phyloP scores from a whole-genome alignment of 2,888 invertebrate species.

The Melikaiella ostensackeni region DNA sequence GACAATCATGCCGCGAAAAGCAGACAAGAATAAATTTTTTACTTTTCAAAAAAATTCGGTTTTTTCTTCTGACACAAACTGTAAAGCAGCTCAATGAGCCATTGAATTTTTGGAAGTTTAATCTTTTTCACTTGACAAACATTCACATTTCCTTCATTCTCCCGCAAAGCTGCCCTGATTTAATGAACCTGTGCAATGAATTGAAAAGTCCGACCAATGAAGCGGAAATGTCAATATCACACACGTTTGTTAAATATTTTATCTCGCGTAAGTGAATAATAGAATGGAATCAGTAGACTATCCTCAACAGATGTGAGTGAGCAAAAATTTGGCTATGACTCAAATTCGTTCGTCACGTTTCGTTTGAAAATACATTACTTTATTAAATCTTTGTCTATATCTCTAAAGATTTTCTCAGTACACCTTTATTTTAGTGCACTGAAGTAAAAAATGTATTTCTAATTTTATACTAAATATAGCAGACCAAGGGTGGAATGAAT shows the following conservation, averaged over 20 bases:
- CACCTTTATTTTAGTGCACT: background rate
- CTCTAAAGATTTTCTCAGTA: background rate
- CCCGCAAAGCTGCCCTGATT: conserved; percentile 16
- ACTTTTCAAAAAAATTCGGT: too few species aligned
- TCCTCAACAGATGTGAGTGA: background rate
- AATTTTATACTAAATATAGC: background rate
- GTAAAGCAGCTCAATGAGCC: background rate
- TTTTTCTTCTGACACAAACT: too few species aligned
- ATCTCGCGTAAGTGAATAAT: conserved; percentile 10
- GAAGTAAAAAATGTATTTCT: background rate
- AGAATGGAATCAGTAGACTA: background rate
- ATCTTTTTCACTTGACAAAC: background rate
- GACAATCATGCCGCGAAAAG: too few species aligned
- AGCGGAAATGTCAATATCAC: conserved; percentile 33
- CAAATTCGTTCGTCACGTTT: conserved; percentile 29
- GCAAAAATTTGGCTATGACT: background rate
- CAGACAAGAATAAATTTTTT: too few species aligned
- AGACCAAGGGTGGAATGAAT: background rate
- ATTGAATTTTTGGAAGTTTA: background rate
- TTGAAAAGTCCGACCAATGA: conserved; percentile 14
- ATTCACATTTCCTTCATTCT: background rate
- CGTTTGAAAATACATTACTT: conserved; percentile 5
- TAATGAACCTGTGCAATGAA: conserved; percentile 26
- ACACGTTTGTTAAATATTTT: conserved; percentile 25
- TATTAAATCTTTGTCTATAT: background rate